These are phyloP conservation scores for Cinclus mexicanus DNA, from an alignment of 2,113 vertebrate genomes.

Conservation along the genomic window DNA sequence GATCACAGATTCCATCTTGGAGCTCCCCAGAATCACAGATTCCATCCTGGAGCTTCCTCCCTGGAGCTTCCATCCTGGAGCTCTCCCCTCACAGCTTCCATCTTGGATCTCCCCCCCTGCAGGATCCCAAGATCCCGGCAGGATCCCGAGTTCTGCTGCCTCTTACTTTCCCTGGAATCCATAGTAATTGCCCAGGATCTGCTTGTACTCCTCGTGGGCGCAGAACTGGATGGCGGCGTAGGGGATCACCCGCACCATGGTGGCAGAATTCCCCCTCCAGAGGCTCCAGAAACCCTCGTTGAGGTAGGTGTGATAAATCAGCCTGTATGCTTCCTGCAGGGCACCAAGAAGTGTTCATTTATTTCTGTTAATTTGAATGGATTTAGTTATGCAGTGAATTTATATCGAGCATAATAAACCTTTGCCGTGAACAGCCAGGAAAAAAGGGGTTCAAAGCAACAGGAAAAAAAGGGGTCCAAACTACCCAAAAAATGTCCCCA, in stretches of 20 bases:
- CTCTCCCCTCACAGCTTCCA: background rate
- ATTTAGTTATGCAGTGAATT: too few relatives aligned
- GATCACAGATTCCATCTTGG: background rate
- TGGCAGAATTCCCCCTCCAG: slow-evolving; percentile 97
- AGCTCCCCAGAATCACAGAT: background rate
- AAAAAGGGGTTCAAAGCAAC: too few relatives aligned
- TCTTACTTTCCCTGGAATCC: slow-evolving; percentile 92
- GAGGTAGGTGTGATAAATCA: slow-evolving; percentile 94
- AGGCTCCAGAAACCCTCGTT: slow-evolving; percentile 91
- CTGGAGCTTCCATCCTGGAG: background rate
- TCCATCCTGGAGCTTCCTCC: background rate
- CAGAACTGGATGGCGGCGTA: slow-evolving; percentile 98
- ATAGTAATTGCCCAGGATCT: slow-evolving; percentile 86
- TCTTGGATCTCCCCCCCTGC: background rate
- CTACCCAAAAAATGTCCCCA: too few relatives aligned
- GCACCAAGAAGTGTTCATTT: slow-evolving; percentile 59
- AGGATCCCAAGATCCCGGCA: background rate
- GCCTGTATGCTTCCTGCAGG: slow-evolving; percentile 88
- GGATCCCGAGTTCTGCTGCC: background rate
- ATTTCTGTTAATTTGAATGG: too few relatives aligned
- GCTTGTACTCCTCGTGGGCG: slow-evolving; percentile 94
- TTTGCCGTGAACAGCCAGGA: too few relatives aligned
- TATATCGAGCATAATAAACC: too few relatives aligned
- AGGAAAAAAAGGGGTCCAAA: too few relatives aligned
- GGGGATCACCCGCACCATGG: slow-evolving; percentile 95